Conservation (phyloP, 1,140 invertebrate genomes). For the Habropoda laboriosa region DNA sequence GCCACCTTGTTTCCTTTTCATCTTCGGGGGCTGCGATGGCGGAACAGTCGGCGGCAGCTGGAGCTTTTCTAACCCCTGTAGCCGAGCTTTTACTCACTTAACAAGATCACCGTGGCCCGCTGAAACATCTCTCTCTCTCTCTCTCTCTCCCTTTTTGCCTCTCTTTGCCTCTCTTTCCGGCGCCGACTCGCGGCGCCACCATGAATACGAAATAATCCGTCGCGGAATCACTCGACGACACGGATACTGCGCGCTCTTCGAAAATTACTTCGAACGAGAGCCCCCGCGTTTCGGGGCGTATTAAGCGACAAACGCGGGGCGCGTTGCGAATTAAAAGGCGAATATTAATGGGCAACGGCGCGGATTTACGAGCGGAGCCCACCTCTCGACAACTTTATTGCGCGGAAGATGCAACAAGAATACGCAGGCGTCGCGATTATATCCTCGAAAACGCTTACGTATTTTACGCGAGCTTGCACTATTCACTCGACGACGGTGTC, state of each 20-base stretch:
- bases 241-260: neutral
- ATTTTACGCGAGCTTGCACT: too few relatives aligned
- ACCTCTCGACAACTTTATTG: neutral
- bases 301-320: neutral
- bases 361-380: constrained; percentile 7
- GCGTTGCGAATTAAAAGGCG: neutral
- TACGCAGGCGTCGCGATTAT: neutral
- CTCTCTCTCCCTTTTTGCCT: neutral
- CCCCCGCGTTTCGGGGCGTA: neutral
- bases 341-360: neutral
- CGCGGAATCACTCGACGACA: neutral
- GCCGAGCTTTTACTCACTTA: constrained; percentile 33
- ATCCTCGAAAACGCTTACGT: too few relatives aligned
- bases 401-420: neutral
- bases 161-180: neutral
- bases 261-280: neutral
- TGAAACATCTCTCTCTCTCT: constrained; percentile 41
- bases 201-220: constrained; percentile 36
- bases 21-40: neutral
- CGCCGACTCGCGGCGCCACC: neutral
- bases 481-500: too few relatives aligned
- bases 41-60: neutral
- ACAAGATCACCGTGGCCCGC: constrained; percentile 33
- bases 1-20: constrained; percentile 30
- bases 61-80: constrained; percentile 28